A percentile compares a stretch with the other conserved stretches of the same genome.
phyloP scores from a whole-genome alignment of 2,113 vertebrate species.

The Bambusicola thoracicus region DNA sequence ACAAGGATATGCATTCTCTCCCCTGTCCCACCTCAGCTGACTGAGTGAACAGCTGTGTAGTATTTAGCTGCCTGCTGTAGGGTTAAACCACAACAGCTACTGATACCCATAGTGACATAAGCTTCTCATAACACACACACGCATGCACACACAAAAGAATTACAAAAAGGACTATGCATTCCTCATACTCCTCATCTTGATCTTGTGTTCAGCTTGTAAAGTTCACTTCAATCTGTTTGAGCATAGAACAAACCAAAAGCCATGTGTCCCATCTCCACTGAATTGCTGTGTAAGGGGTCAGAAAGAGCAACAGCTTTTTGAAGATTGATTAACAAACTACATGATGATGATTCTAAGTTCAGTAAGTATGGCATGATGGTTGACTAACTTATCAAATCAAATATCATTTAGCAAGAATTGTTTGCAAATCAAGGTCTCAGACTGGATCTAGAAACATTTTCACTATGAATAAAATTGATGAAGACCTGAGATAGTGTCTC shows the following conservation, averaged over 20 bases:
- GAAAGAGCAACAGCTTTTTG: not conserved
- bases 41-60: not conserved
- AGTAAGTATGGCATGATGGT: not conserved
- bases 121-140: not conserved
- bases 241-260: not conserved
- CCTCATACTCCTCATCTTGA: not conserved
- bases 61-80: not conserved
- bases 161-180: not conserved
- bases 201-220: not conserved
- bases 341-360: not conserved
- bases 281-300: not conserved
- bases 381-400: not conserved
- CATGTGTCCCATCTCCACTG: not conserved
- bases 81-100: not conserved
- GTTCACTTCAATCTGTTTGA: not conserved
- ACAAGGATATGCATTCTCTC: not conserved
- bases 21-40: not conserved
- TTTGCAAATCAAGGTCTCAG: not conserved
- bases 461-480: not conserved
- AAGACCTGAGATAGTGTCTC: not conserved
- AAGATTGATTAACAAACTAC: not conserved
- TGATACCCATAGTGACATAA: not conserved
- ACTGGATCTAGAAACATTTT: not conserved
- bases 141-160: too few relatives aligned
- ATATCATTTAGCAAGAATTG: not conserved